Conservation (phyloP, 2,113 vertebrate species). For the Ramphastos sulfuratus region DNA sequence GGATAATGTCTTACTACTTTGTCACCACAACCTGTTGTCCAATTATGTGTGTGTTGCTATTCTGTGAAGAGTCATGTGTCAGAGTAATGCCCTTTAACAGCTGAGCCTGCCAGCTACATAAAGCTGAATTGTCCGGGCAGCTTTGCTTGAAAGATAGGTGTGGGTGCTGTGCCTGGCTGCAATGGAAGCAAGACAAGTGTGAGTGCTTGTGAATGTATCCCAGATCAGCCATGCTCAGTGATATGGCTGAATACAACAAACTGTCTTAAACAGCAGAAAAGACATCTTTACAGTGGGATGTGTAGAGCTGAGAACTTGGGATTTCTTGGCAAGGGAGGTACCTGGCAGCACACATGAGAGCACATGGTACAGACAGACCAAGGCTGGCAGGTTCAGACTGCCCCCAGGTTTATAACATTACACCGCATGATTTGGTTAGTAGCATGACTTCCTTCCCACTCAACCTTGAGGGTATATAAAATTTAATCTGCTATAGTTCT, state of each 20-base stretch:
- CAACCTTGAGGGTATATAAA: not conserved
- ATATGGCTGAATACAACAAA: not conserved
- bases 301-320: not conserved
- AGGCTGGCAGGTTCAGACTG: not conserved
- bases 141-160: not conserved
- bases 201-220: not conserved
- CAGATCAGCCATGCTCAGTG: not conserved
- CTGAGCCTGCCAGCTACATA: not conserved
- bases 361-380: accelerated
- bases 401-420: not conserved
- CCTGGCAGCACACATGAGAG: not conserved
- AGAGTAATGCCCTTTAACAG: not conserved
- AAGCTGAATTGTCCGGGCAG: conserved; percentile 23
- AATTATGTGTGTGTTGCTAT: not conserved
- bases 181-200: not conserved
- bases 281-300: not conserved
- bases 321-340: not conserved
- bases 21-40: conserved; percentile 19
- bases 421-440: not conserved
- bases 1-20: not conserved
- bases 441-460: not conserved
- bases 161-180: not conserved
- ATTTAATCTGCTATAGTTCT: not conserved
- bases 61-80: not conserved
- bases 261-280: not conserved